phyloP scores from a whole-genome alignment of 2,797 vertebrate species.

The Aplochiton taeniatus region DNA sequence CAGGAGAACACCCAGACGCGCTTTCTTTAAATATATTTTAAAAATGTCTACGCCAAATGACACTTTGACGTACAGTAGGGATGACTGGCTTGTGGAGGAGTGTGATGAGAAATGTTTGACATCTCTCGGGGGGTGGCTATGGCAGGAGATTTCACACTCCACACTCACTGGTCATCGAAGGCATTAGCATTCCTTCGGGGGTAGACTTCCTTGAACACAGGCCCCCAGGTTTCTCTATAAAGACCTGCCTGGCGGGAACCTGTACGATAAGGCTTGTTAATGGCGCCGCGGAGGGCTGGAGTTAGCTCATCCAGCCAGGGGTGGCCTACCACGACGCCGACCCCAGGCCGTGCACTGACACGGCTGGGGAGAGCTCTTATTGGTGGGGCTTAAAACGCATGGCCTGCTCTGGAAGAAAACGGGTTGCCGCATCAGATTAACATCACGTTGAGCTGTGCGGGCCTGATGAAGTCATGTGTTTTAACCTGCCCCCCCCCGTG shows the following conservation, averaged over 20 bases:
- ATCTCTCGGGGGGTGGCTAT: too few species aligned
- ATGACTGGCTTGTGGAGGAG: too few species aligned
- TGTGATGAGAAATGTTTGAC: too few species aligned
- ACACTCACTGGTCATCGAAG: too few species aligned
- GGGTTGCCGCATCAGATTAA: slow-evolving; percentile 65
- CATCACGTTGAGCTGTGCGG: slow-evolving; percentile 54
- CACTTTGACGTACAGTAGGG: too few species aligned
- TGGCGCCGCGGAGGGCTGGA: slow-evolving; percentile 22
- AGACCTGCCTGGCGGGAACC: background rate
- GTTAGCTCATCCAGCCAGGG: slow-evolving; percentile 34
- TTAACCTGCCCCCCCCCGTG: slow-evolving; percentile 43
- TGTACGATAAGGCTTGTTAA: slow-evolving; percentile 10
- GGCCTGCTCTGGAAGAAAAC: slow-evolving; percentile 46
- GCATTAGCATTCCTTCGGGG: too few species aligned
- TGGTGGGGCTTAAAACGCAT: slow-evolving; percentile 58
- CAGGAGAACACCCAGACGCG: slow-evolving; percentile 27
- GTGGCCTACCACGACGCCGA: slow-evolving; percentile 32
- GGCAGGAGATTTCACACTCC: too few species aligned
- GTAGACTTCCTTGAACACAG: too few species aligned
- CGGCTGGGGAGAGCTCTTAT: slow-evolving; percentile 39
- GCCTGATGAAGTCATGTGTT: slow-evolving; percentile 69
- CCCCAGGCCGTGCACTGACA: slow-evolving; percentile 40
- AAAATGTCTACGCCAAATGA: too few species aligned
- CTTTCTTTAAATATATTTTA: too few species aligned
- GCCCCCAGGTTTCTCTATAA: too few species aligned